These are phyloP conservation scores for Tetragnatha montana DNA, from an alignment of 2,888 invertebrate genomes.

Conservation along the genomic window DNA sequence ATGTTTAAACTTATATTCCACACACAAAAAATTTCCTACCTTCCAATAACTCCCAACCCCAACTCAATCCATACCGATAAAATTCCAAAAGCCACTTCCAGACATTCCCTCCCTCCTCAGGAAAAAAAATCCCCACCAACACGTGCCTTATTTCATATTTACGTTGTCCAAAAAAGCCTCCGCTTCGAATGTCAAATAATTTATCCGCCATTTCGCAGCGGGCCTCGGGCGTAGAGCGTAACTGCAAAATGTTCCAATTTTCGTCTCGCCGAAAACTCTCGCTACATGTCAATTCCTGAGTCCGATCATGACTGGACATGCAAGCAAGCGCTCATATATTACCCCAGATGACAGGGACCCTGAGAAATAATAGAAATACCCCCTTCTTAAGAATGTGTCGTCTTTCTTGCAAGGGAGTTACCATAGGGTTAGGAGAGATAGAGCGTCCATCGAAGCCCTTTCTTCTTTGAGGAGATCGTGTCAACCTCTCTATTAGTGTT, in stretches of 20 bases:
- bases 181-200: slow-evolving; percentile 11
- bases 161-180: no score
- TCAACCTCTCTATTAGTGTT: no score
- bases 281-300: slow-evolving; percentile 10
- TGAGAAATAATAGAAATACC: slow-evolving; percentile 20
- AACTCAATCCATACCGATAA: neutral
- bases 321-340: slow-evolving; percentile 5
- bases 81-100: neutral
- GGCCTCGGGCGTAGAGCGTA: slow-evolving; percentile 5
- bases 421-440: no score
- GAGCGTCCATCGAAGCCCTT: no score
- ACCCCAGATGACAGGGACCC: slow-evolving; percentile 23
- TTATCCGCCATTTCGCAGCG: slow-evolving; percentile 6
- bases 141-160: neutral
- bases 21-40: no score
- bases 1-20: no score
- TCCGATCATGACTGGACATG: slow-evolving; percentile 28
- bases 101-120: neutral
- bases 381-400: slow-evolving; percentile 22
- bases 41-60: neutral
- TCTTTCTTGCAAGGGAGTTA: slow-evolving; percentile 1
- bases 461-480: no score
- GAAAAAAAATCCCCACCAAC: neutral
- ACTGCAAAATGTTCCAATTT: slow-evolving; percentile 22
- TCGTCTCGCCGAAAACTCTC: neutral